A percentile compares a stretch with the other conserved stretches of the same genome.
Evolutionary conservation across 2,113 vertebrate species (phyloP).

Genomic region (Syrrhaptes paradoxus): DNA sequence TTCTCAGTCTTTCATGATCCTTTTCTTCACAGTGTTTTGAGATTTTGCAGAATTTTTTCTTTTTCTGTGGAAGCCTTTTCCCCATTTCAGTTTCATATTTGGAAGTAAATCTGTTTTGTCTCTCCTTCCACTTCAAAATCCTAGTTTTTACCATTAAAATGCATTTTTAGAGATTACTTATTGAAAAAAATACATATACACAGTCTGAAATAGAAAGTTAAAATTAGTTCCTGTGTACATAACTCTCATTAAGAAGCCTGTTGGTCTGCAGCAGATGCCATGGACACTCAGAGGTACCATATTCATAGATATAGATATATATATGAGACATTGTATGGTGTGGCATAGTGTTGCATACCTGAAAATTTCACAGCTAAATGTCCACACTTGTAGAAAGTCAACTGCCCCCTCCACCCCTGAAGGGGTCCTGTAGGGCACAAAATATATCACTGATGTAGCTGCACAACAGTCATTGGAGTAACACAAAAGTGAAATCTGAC

Average conservation of each 20-base stretch:
- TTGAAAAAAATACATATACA: neutral
- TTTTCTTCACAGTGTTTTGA: neutral
- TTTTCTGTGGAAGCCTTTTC: neutral
- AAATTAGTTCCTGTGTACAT: neutral
- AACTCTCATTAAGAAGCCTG: neutral
- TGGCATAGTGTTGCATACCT: neutral
- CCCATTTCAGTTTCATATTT: neutral
- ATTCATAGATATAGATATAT: neutral
- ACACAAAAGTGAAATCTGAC: neutral
- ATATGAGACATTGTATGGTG: neutral
- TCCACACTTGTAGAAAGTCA: neutral
- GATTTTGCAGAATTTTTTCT: neutral
- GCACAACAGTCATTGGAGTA: neutral
- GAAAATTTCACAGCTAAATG: neutral
- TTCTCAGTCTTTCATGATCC: neutral
- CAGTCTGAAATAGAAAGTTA: neutral
- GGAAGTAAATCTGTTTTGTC: neutral
- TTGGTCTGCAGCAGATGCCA: neutral
- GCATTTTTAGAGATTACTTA: neutral
- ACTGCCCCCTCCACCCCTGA: neutral
- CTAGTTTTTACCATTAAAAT: neutral
- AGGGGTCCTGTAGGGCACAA: neutral
- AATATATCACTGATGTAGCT: neutral
- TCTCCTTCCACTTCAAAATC: neutral
- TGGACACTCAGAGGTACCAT: neutral